Evolutionary conservation across 2,113 vertebrate genomes (phyloP).

Genomic region (Lepidothrix coronata): DNA sequence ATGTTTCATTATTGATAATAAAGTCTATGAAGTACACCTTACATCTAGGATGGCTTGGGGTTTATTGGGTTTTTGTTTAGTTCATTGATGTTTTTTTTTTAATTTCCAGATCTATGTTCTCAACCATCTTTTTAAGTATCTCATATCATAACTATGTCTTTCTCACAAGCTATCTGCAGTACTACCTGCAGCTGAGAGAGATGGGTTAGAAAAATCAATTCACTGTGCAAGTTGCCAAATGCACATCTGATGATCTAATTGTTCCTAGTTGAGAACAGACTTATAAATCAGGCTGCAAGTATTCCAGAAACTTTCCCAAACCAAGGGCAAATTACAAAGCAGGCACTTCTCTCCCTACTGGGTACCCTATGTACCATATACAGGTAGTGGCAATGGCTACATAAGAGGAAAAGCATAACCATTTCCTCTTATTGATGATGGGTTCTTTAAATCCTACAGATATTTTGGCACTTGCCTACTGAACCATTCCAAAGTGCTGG

Average conservation of each 20-base stretch:
- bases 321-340: background rate
- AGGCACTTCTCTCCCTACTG: background rate
- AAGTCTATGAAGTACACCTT: background rate
- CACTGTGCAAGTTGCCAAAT: background rate
- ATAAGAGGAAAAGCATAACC: background rate
- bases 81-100: accelerated
- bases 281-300: background rate
- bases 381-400: background rate
- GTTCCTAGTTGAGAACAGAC: background rate
- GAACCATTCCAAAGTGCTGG: background rate
- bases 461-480: background rate
- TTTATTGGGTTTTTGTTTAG: background rate
- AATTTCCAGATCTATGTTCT: background rate
- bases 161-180: background rate
- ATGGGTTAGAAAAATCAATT: background rate
- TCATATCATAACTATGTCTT: background rate
- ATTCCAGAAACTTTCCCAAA: background rate
- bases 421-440: background rate
- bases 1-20: conserved; percentile 32
- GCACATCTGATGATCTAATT: background rate
- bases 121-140: background rate
- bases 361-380: too few relatives aligned
- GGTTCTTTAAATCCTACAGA: background rate
- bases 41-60: background rate
- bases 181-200: background rate